Conservation (phyloP, 2,113 vertebrate genomes). For the Chaetodon trifascialis region DNA sequence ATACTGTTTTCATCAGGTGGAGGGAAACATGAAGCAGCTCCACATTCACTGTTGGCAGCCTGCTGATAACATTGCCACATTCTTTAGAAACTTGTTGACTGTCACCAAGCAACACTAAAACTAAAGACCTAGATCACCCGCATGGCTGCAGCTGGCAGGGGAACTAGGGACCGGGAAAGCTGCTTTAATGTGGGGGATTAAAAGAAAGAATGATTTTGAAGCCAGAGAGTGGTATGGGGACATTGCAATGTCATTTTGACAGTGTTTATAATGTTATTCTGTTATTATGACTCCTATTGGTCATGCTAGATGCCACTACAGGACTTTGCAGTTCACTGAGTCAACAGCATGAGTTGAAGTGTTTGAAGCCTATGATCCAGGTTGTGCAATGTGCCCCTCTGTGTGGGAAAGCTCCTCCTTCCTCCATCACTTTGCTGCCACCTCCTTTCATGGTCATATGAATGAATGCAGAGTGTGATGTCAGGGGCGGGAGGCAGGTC, state of each 20-base stretch:
- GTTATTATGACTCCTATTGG: slow-evolving; percentile 1
- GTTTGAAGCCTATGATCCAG: not conserved
- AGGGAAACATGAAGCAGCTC: not conserved
- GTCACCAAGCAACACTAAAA: slow-evolving; percentile 32
- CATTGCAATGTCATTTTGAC: not conserved
- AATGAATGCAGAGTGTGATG: not conserved
- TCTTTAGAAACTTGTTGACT: slow-evolving; percentile 3
- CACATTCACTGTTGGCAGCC: not conserved
- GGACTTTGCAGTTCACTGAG: not conserved
- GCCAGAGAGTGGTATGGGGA: not conserved
- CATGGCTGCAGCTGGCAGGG: slow-evolving; percentile 13
- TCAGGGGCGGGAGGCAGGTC: not conserved
- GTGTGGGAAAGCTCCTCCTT: slow-evolving; percentile 30
- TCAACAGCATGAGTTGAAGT: not conserved
- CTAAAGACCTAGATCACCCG: slow-evolving; percentile 4
- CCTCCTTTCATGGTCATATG: slow-evolving; percentile 40
- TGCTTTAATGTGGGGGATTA: not conserved
- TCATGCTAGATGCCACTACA: not conserved
- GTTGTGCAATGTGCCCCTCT: not conserved
- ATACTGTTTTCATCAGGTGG: not conserved
- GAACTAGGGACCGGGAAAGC: not conserved
- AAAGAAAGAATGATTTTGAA: not conserved
- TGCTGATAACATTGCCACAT: slow-evolving; percentile 14
- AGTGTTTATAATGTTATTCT: not conserved
- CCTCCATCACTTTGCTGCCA: not conserved